phyloP scores from a whole-genome alignment of 1,140 invertebrate genomes.

The Caenorhabditis latens region DNA sequence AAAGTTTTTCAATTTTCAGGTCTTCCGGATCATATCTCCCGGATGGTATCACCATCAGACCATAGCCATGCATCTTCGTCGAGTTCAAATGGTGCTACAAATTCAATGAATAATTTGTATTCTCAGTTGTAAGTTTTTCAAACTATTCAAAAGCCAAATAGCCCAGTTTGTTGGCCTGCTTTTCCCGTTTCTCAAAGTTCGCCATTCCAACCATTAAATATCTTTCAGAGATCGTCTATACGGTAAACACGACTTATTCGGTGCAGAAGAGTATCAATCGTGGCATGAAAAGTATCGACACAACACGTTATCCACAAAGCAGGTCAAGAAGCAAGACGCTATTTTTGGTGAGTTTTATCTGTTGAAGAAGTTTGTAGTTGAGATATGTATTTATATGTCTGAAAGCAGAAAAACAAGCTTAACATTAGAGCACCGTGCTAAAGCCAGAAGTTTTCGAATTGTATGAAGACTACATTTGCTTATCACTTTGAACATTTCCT shows the following conservation, averaged over 20 bases:
- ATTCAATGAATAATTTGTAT: not conserved
- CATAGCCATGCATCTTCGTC: not conserved
- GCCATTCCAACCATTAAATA: not conserved
- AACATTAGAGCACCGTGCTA: too few species aligned
- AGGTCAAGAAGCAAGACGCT: constrained; percentile 63
- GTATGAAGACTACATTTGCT: too few species aligned
- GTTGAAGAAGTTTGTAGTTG: not conserved
- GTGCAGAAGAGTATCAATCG: constrained; percentile 11
- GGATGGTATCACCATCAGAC: constrained; percentile 24
- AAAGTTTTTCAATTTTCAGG: constrained; percentile 12
- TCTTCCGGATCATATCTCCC: constrained; percentile 35
- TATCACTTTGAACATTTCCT: too few species aligned
- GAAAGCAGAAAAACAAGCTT: not conserved
- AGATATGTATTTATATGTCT: not conserved
- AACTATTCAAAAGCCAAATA: not conserved
- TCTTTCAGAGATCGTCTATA: constrained; percentile 54
- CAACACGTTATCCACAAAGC: constrained; percentile 45
- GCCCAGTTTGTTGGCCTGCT: too few species aligned
- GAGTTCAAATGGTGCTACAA: not conserved
- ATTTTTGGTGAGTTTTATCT: constrained; percentile 56
- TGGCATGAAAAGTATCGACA: constrained; percentile 61
- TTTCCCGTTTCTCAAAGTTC: too few species aligned
- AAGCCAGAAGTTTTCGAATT: not conserved
- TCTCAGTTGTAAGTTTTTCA: constrained; percentile 4
- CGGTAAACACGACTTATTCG: constrained; percentile 35